Conservation (phyloP, 2,797 vertebrate genomes). For the Lophotriccus pileatus region DNA sequence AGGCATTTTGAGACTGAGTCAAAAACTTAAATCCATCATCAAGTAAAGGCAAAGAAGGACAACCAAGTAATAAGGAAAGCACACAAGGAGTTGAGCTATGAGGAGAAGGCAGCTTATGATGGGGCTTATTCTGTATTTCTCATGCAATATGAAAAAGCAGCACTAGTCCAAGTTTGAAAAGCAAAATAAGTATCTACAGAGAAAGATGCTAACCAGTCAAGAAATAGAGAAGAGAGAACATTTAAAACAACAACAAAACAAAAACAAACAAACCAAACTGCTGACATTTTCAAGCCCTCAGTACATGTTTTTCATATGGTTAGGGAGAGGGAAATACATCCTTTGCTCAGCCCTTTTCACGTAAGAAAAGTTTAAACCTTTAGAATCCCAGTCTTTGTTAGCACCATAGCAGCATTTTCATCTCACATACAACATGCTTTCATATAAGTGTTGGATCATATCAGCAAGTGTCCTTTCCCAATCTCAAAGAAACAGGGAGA, state of each 20-base stretch:
- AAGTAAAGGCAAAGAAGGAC: not conserved
- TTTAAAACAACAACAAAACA: not conserved
- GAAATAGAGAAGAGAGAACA: not conserved
- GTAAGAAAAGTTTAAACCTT: not conserved
- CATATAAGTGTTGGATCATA: not conserved
- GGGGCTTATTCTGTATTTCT: not conserved
- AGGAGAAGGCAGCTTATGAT: not conserved
- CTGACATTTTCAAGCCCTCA: not conserved
- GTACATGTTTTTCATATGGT: not conserved
- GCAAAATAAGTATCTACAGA: not conserved
- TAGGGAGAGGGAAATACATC: not conserved
- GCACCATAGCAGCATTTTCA: not conserved
- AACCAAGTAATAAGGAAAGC: not conserved
- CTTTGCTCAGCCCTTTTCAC: not conserved
- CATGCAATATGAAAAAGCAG: not conserved
- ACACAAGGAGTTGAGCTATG: not conserved
- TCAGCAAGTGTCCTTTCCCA: not conserved
- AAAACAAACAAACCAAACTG: not conserved
- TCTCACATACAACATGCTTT: not conserved
- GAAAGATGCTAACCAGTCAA: not conserved
- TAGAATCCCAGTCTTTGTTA: not conserved
- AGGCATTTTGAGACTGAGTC: not conserved
- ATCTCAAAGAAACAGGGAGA: not conserved
- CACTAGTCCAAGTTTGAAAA: not conserved
- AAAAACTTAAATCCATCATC: conserved; percentile 13